Conservation (phyloP, 2,888 invertebrate genomes). For the Dynastes tityus region DNA sequence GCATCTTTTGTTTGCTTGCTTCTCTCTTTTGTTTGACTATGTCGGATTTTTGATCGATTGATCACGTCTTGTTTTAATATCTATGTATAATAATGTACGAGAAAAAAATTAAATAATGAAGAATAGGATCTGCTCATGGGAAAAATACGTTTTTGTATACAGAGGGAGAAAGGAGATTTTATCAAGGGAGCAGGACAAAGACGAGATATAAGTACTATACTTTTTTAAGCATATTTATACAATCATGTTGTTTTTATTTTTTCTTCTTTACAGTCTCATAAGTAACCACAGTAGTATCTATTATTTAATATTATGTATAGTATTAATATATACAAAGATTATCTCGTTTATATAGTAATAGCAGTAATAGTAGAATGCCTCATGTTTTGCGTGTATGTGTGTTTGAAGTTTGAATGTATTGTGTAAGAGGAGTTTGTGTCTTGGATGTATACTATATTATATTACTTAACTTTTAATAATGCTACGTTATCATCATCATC, state of each 20-base stretch:
- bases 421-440: background rate
- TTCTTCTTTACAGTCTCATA: conserved; percentile 67
- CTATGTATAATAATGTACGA: no score
- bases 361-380: conserved; percentile 65
- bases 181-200: background rate
- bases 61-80: no score
- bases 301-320: conserved; percentile 28
- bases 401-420: background rate
- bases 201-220: conserved; percentile 13
- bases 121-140: no score
- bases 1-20: conserved; percentile 3
- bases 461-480: conserved; percentile 17
- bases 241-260: conserved; percentile 41
- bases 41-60: no score
- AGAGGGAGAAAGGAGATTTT: background rate
- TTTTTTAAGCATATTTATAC: conserved; percentile 59
- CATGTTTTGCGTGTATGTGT: conserved; percentile 44
- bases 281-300: conserved; percentile 60
- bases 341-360: conserved; percentile 60
- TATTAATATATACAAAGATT: conserved; percentile 50
- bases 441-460: background rate
- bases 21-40: no score
- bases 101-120: no score
- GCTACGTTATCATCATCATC: conserved; percentile 13
- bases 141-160: background rate